Evolutionary conservation across 2,797 vertebrate genomes (phyloP).

Genomic region (Rhynchonycteris naso): DNA sequence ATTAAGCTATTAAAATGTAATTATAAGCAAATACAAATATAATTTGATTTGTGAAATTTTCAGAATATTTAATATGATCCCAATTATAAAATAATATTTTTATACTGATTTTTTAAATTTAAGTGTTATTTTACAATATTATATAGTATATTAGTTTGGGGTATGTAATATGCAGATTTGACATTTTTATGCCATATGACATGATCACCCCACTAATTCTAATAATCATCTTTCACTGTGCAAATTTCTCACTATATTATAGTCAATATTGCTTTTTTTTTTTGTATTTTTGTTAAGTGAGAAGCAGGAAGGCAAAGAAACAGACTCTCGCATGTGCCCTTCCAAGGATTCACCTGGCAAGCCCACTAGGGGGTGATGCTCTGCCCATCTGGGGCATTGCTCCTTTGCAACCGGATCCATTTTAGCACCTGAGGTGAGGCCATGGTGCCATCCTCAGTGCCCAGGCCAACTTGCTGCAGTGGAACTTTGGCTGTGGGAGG

Average conservation of each 20-base stretch:
- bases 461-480: no score
- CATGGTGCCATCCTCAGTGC: no score
- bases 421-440: no score
- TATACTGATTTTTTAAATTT: neutral
- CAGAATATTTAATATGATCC: constrained; percentile 4
- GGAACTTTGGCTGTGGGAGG: no score
- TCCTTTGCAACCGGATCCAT: no score
- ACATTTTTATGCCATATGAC: neutral
- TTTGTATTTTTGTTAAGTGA: no score
- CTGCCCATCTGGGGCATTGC: no score
- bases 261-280: neutral
- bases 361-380: no score
- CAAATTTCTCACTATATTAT: neutral
- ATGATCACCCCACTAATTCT: neutral
- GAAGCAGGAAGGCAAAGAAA: no score
- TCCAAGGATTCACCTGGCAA: no score
- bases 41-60: constrained; percentile 25
- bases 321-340: no score
- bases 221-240: neutral
- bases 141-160: neutral
- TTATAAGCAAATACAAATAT: constrained; percentile 2
- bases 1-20: constrained; percentile 47
- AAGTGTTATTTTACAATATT: neutral
- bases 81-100: constrained; percentile 27
- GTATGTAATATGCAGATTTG: neutral